These are phyloP conservation scores for Rhinichthys osculus DNA, from an alignment of 2,797 vertebrate species.

Conservation along the genomic window DNA sequence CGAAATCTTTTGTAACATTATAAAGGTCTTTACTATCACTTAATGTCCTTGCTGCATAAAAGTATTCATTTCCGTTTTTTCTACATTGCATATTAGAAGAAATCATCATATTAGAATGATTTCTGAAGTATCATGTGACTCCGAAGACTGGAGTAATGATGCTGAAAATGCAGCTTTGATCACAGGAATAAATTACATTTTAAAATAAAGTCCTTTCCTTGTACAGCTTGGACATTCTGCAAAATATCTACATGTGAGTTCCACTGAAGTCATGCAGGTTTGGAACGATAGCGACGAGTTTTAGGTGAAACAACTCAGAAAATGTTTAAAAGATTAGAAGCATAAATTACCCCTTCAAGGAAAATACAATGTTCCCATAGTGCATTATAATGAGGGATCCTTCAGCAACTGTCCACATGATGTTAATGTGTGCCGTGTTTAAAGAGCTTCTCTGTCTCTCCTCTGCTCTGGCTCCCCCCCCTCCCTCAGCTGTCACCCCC, in stretches of 20 bases:
- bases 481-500: slow-evolving; percentile 75
- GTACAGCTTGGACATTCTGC: slow-evolving; percentile 1
- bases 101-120: neutral
- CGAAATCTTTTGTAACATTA: neutral
- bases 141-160: neutral
- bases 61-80: too few relatives aligned
- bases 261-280: neutral
- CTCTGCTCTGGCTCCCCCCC: slow-evolving; percentile 30
- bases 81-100: too few relatives aligned
- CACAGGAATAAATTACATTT: neutral
- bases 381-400: neutral
- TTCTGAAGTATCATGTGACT: neutral
- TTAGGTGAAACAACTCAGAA: neutral
- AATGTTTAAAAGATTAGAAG: neutral
- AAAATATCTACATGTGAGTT: neutral
- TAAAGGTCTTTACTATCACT: too few relatives aligned
- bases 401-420: neutral
- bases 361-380: neutral
- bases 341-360: neutral
- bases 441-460: slow-evolving; percentile 53
- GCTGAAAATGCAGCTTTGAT: neutral
- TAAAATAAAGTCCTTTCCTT: neutral
- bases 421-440: slow-evolving; percentile 43
- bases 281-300: neutral
- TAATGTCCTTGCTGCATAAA: too few relatives aligned